These are phyloP conservation scores for Adelosebastes latens DNA, from an alignment of 2,797 vertebrate genomes.

Conservation along the genomic window DNA sequence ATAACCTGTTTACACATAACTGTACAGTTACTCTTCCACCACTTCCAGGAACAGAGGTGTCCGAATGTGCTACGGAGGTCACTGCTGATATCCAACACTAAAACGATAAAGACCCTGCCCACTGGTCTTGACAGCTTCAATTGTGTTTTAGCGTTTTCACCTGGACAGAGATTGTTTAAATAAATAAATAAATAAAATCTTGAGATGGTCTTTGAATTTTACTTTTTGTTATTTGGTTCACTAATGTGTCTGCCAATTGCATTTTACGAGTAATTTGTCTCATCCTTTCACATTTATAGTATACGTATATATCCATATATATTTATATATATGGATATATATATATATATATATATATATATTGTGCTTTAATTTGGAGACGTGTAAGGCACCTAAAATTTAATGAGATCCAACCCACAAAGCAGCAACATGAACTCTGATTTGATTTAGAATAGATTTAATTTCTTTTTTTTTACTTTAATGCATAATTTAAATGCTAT, in stretches of 20 bases:
- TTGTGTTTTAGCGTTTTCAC: too few relatives aligned
- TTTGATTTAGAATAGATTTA: background rate
- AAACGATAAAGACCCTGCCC: background rate
- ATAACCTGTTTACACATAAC: background rate
- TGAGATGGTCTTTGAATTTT: background rate
- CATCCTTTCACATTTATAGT: background rate
- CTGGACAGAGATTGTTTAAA: background rate
- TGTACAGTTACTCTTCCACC: background rate
- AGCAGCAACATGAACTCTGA: background rate
- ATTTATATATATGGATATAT: background rate
- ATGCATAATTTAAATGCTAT: background rate
- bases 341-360: background rate
- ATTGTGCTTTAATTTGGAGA: background rate
- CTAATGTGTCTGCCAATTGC: background rate
- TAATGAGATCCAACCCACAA: background rate
- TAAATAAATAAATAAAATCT: background rate
- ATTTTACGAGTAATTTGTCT: background rate
- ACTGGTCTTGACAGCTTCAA: background rate
- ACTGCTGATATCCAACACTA: too few relatives aligned
- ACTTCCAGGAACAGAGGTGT: background rate
- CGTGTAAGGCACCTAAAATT: background rate
- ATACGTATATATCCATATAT: background rate
- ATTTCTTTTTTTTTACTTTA: background rate
- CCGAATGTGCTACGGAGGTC: background rate
- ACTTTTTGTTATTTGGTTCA: background rate